phyloP scores from a whole-genome alignment of 2,797 vertebrate species.

The Centroberyx gerrardi region DNA sequence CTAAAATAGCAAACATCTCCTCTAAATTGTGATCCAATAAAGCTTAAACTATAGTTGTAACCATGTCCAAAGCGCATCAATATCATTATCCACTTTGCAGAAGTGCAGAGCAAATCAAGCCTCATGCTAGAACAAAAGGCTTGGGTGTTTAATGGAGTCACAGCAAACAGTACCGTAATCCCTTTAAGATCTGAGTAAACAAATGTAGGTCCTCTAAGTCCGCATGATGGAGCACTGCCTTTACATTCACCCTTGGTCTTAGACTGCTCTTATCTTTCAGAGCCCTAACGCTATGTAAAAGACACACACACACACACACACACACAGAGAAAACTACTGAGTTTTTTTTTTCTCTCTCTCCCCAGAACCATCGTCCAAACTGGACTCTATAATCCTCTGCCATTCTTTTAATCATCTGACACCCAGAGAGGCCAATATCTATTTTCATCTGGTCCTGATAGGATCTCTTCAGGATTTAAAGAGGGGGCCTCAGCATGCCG shows the following conservation, averaged over 20 bases:
- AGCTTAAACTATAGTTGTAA: not conserved
- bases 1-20: not conserved
- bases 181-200: slow-evolving; percentile 87
- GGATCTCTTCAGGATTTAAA: slow-evolving; percentile 99
- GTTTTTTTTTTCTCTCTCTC: slow-evolving; percentile 47
- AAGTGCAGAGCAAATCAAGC: slow-evolving; percentile 57
- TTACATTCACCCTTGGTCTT: slow-evolving; percentile 73
- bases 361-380: slow-evolving; percentile 74
- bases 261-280: slow-evolving; percentile 81
- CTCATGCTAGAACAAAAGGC: slow-evolving; percentile 79
- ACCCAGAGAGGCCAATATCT: slow-evolving; percentile 95
- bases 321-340: slow-evolving; percentile 58
- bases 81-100: slow-evolving; percentile 13
- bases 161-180: slow-evolving; percentile 89
- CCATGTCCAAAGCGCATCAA: not conserved
- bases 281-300: slow-evolving; percentile 65
- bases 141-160: slow-evolving; percentile 77
- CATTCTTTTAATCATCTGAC: slow-evolving; percentile 97
- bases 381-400: slow-evolving; percentile 91
- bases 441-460: slow-evolving; percentile 98
- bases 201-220: slow-evolving; percentile 85
- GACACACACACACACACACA: slow-evolving; percentile 43
- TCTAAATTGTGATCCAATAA: not conserved
- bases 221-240: slow-evolving; percentile 83
- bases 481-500: slow-evolving; percentile 86